A percentile compares a stretch with the other conserved stretches of the same genome.
Conservation (phyloP, 2,113 vertebrate genomes). For the Tonatia bakeri region DNA sequence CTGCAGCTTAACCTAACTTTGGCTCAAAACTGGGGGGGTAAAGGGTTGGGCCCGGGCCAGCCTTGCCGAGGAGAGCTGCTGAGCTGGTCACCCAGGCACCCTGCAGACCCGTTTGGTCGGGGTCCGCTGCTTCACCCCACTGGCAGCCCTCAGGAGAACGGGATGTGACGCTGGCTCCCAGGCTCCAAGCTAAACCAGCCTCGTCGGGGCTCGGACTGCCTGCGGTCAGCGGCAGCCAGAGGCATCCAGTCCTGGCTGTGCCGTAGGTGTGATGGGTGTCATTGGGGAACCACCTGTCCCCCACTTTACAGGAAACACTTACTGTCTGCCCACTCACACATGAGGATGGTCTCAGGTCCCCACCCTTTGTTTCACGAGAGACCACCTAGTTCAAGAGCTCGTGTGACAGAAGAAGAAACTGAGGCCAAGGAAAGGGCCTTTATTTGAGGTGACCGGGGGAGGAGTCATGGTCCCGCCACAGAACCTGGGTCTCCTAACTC, state of each 20-base stretch:
- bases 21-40: not conserved
- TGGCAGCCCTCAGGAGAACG: rapidly evolving
- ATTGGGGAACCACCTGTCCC: rapidly evolving
- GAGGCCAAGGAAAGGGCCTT: not conserved
- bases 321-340: not conserved
- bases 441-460: not conserved
- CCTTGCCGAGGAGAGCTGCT: not conserved
- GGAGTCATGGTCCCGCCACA: not conserved
- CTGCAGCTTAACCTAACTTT: not conserved
- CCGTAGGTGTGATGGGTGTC: not conserved
- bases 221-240: not conserved
- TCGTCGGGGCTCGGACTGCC: not conserved
- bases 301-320: not conserved
- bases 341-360: not conserved
- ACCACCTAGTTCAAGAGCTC: not conserved
- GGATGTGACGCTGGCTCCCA: not conserved
- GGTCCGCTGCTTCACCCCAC: no score
- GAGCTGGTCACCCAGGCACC: rapidly evolving
- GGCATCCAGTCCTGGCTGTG: not conserved
- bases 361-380: not conserved
- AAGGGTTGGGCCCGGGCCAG: not conserved
- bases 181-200: not conserved
- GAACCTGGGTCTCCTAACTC: not conserved
- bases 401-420: not conserved
- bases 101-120: no score